Conservation (phyloP, 2,797 vertebrate genomes). For the Oryzias sinensis region DNA sequence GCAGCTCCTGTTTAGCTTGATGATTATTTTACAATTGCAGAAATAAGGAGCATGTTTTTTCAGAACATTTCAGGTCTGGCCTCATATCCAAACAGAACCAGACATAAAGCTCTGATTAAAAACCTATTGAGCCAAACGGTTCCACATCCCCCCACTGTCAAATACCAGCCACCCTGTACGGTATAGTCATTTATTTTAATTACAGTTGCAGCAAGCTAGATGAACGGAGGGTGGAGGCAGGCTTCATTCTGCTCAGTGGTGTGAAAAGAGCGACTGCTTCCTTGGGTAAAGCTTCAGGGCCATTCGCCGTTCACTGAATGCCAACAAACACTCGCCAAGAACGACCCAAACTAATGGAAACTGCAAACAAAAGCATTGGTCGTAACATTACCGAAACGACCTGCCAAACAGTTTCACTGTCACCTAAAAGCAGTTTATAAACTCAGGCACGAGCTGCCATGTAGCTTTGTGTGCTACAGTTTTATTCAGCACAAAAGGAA, state of each 20-base stretch:
- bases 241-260: constrained; percentile 30
- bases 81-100: constrained; percentile 37
- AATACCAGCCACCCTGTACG: constrained; percentile 30
- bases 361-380: constrained; percentile 3
- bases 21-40: background rate
- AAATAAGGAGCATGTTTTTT: constrained; percentile 5
- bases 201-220: constrained; percentile 21
- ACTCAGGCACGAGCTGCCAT: background rate
- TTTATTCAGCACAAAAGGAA: no score
- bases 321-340: background rate
- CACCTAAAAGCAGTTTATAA: constrained; percentile 5
- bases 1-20: background rate
- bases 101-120: constrained; percentile 54
- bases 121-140: constrained; percentile 57
- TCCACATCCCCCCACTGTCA: constrained; percentile 29
- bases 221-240: constrained; percentile 17
- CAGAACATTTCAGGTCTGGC: constrained; percentile 18
- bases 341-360: background rate
- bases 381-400: background rate
- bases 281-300: constrained; percentile 23
- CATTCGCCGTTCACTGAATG: constrained; percentile 10
- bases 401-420: background rate
- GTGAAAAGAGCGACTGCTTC: constrained; percentile 45
- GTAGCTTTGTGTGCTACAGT: background rate
- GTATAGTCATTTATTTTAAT: constrained; percentile 32